Conservation (phyloP, 2,888 invertebrate genomes). For the Steinernema scapterisci region DNA sequence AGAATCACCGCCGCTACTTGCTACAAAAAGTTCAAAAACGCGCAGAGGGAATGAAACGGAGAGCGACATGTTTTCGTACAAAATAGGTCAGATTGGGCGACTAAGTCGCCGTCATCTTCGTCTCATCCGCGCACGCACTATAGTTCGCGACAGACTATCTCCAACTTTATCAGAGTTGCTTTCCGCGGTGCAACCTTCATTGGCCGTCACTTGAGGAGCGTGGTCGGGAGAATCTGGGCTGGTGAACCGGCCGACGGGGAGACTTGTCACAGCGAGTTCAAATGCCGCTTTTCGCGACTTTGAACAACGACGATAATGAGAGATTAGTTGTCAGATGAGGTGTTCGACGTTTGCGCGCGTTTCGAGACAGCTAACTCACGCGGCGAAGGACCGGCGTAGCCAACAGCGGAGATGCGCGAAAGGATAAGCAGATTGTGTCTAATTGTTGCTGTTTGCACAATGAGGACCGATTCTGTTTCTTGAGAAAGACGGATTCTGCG, state of each 20-base stretch:
- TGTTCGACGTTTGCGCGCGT: slow-evolving; percentile 24
- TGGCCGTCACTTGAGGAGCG: slow-evolving; percentile 11
- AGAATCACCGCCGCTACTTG: background rate
- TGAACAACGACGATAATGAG: slow-evolving; percentile 30
- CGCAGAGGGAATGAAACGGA: slow-evolving; percentile 4
- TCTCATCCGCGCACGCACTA: slow-evolving; percentile 27
- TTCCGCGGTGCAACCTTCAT: slow-evolving; percentile 16
- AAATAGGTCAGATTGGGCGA: slow-evolving; percentile 24
- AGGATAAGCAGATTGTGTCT: slow-evolving; percentile 22
- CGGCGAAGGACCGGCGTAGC: background rate
- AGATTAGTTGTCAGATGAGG: slow-evolving; percentile 30
- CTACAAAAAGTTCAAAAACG: slow-evolving; percentile 6
- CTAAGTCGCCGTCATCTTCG: slow-evolving; percentile 16
- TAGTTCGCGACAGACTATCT: slow-evolving; percentile 28
- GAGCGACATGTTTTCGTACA: slow-evolving; percentile 22
- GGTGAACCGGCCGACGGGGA: background rate
- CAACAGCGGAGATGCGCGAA: background rate
- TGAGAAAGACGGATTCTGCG: background rate
- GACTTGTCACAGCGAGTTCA: slow-evolving; percentile 18
- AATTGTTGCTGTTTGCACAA: slow-evolving; percentile 30
- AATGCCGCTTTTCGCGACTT: slow-evolving; percentile 24
- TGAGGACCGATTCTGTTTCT: background rate
- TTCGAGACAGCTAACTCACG: slow-evolving; percentile 28
- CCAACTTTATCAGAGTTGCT: slow-evolving; percentile 28
- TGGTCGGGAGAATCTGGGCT: slow-evolving; percentile 5